Conservation (phyloP, 1,140 invertebrate species). For the Anastrepha obliqua region DNA sequence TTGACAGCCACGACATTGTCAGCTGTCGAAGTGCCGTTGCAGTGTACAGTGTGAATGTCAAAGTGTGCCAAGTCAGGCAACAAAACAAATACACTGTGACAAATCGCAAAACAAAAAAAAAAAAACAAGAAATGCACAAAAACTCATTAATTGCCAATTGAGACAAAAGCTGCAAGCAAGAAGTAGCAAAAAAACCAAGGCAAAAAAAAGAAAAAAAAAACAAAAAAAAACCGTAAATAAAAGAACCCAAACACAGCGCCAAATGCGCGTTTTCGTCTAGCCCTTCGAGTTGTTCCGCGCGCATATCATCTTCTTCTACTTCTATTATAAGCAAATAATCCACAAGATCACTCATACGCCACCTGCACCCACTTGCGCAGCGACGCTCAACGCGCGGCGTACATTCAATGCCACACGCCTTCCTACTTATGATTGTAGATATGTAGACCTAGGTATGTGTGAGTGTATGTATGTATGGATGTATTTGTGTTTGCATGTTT, state of each 20-base stretch:
- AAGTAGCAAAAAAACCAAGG: background rate
- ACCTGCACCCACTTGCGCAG: slow-evolving; percentile 44
- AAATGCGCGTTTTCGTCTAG: background rate
- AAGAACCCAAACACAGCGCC: background rate
- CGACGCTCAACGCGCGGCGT: background rate
- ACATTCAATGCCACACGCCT: slow-evolving; percentile 48
- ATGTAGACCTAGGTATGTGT: background rate
- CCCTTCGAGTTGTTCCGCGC: background rate
- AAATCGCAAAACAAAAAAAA: background rate
- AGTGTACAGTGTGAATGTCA: slow-evolving; percentile 26
- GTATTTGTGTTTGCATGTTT: background rate
- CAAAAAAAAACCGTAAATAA: background rate
- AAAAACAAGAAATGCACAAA: background rate
- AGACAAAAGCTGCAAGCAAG: background rate
- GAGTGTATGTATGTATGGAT: background rate
- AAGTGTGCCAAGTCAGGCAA: slow-evolving; percentile 40
- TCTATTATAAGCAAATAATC: background rate
- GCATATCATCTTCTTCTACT: background rate
- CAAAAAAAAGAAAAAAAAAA: background rate
- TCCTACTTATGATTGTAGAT: background rate
- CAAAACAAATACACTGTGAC: slow-evolving; percentile 4
- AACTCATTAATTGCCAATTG: slow-evolving; percentile 45
- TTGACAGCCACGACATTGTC: slow-evolving; percentile 44
- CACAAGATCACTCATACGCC: slow-evolving; percentile 50
- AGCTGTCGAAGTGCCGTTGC: slow-evolving; percentile 44